Base-by-base conservation (phyloP, 2,888 invertebrate species). In the Diarsia brunnea region DNA sequence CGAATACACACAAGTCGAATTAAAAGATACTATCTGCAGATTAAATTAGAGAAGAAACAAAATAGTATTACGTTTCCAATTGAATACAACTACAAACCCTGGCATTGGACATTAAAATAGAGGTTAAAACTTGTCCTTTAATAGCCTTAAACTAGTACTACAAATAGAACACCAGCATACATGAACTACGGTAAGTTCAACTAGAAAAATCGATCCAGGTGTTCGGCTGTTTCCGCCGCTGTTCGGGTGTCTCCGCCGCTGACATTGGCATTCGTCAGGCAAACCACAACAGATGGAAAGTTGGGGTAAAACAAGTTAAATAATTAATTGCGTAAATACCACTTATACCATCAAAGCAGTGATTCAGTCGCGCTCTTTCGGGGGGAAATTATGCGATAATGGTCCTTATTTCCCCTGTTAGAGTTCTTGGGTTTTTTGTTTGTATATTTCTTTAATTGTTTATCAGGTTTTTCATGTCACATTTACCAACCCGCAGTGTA, bases 121-220 rank as follows among this genome's bases (percentile, higher is more conserved):
- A 55, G 75, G 70, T 61, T 74, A 69, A 63, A 67, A 64, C 49
- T 55, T 61, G 84, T 87, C 87, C 89, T 90, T 67, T 77, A 73
- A 78, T 79, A 89, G 81, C 90, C 90, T 86, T 91, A 93, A 91
- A 92, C 91, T 83, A 82, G 86, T 83, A 84, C 84, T 88, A 89
- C 90, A 89, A 90, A 90, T 85, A 79, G 68, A 79, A 77, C 82
- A 82, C 84, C 86, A 90, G 81, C 89, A 84, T 84, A 90, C 88
- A 88, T 89, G 89, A 91, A 89, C 89, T 82, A 88, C 71, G 82
- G 87, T 91, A 93, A 93, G 94, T 94, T 95, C 92, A 94, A 92
- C 91, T 88, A 87, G 90, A 90, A 91, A 91, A 91, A 94, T 95
- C 94, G 94, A 95, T 95, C 89, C 89, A 91, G 89, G 88, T 88